Conservation (phyloP, 2,113 vertebrate species). For the Forbesichthys agassizii region DNA sequence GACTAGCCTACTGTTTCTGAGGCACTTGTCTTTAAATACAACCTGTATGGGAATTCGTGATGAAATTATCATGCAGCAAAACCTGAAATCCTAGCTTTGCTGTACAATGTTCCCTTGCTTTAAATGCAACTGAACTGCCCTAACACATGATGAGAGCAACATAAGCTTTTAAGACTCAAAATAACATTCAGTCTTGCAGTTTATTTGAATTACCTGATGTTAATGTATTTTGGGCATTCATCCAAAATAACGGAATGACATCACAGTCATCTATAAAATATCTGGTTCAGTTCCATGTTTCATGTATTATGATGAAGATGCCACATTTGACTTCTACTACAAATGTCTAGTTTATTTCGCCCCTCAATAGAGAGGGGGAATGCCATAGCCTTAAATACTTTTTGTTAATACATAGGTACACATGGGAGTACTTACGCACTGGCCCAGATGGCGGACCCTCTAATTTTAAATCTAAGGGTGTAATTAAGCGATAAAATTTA, state of each 20-base stretch:
- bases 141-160: too few relatives aligned
- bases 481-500: constrained; percentile 95
- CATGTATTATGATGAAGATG: constrained; percentile 32
- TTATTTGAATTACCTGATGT: constrained; percentile 6
- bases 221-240: constrained; percentile 3
- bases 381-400: constrained; percentile 76
- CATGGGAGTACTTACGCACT: constrained; percentile 92
- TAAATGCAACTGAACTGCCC: not conserved
- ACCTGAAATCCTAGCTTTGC: too few relatives aligned
- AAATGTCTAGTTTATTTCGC: constrained; percentile 38
- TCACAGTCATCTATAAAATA: constrained; percentile 25
- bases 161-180: constrained; percentile 2
- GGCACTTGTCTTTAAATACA: too few relatives aligned
- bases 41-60: too few relatives aligned
- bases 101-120: too few relatives aligned
- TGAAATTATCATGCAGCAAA: too few relatives aligned
- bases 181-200: not conserved
- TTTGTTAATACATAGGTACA: constrained; percentile 87
- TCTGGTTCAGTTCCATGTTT: constrained; percentile 40
- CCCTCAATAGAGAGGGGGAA: constrained; percentile 64
- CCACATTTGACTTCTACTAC: constrained; percentile 57
- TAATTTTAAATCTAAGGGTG: constrained; percentile 95
- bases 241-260: constrained; percentile 7
- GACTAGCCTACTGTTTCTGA: too few relatives aligned
- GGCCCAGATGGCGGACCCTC: constrained; percentile 92